These are phyloP conservation scores for Oscheius myriophilus DNA, from an alignment of 2,888 invertebrate genomes.

Conservation along the genomic window DNA sequence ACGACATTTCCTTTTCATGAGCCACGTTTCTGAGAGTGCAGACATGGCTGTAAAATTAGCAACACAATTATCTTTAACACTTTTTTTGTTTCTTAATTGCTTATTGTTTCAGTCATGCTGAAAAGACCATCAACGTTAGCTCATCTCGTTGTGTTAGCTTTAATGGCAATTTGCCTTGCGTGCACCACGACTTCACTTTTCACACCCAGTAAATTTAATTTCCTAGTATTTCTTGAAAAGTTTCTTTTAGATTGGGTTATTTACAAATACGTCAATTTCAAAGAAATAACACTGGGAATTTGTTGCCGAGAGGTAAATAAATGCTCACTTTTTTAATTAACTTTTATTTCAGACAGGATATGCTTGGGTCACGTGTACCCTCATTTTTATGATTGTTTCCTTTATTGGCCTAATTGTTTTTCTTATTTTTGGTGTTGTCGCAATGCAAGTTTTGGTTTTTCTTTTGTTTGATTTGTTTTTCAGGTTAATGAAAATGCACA, in stretches of 20 bases:
- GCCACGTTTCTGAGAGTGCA: no score
- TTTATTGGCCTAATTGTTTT: constrained; percentile 10
- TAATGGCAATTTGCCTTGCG: constrained; percentile 11
- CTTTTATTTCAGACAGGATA: not conserved
- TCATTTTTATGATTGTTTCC: constrained; percentile 9
- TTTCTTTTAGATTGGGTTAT: constrained; percentile 14
- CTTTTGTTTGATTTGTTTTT: not conserved
- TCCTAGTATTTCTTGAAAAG: not conserved
- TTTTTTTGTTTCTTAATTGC: no score
- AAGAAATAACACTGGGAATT: not conserved
- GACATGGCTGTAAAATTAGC: no score
- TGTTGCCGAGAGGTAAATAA: not conserved
- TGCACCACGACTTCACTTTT: constrained; percentile 6
- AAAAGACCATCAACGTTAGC: not conserved
- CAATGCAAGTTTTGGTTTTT: not conserved
- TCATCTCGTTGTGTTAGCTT: not conserved
- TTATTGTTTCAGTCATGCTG: no score
- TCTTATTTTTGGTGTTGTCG: constrained; percentile 4
- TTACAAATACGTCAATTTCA: not conserved
- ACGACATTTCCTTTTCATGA: no score
- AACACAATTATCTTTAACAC: no score
- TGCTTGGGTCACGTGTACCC: constrained; percentile 4
- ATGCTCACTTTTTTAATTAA: no score
- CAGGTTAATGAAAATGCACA: constrained; percentile 2
- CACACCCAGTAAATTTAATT: not conserved